Base-by-base conservation (phyloP, 2,797 vertebrate species). In the Gallinago stenura region DNA sequence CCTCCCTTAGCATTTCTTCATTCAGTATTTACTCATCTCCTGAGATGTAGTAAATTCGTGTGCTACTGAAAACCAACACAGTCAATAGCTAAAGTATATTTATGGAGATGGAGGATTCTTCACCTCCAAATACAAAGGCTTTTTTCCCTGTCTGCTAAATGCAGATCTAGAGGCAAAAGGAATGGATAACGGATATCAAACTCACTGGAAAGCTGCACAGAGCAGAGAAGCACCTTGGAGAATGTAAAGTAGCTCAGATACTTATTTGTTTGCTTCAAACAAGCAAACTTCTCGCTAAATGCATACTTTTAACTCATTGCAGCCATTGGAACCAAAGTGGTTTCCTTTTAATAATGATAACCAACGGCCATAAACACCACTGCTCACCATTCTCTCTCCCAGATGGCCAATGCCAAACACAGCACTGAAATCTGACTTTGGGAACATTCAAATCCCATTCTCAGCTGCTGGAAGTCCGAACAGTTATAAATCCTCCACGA, bases 311-410 rank as follows among this genome's bases (percentile, higher is more conserved):
- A 86, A 71, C 48, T 82, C 85, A 43, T 5, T 64, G 53, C 39
- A 84, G 21, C 20, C 62, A 48, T 76, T 54, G 66, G 57, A 95
- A 84, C 15, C 30, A 54, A 84, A 91, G 31, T 10, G 41, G 8
- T 50, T 88, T 83, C n/a, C 66, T 93, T 88, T 83, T 78, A 71
- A 78, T 37, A 87, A 45, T 19, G 83, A 94, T 30, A 90, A 86
- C 35, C 50, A 88, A 35, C 12, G 72, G 48, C 37, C 82, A 35
- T 15, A 64, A 94, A 50, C 43, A 88, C 7, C 12, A 56, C 43
- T 62, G 70, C 46, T 90, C 66, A n/a, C 33, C 25, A 73, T 48
- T 51, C 77, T 51, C 66, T 56, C 21, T 58, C 77, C 71, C 15
- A 62, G 39, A 19, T 16, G 53, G 61, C 16, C 85, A 54, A 39